Conservation (phyloP, 2,113 vertebrate species). For the Suncus etruscus region DNA sequence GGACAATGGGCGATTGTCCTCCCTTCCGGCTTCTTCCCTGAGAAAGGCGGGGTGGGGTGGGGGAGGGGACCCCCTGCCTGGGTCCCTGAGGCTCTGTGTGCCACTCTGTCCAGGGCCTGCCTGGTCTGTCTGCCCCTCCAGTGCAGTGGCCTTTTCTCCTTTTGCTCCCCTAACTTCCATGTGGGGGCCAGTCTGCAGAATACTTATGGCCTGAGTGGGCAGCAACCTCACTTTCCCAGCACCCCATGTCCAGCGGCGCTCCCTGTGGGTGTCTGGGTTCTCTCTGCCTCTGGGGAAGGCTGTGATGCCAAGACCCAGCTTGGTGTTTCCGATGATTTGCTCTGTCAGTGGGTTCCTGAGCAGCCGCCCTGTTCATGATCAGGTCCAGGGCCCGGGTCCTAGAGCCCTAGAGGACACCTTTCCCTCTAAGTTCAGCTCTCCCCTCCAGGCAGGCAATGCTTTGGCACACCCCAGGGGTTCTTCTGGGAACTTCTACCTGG, state of each 20-base stretch:
- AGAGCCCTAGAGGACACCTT: background rate
- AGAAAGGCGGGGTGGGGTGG: background rate
- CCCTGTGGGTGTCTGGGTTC: background rate
- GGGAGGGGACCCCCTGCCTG: too few relatives aligned
- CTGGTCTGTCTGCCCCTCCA: too few relatives aligned
- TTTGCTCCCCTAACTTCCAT: too few relatives aligned
- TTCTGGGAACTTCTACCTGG: background rate
- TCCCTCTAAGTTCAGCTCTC: background rate
- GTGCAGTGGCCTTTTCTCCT: too few relatives aligned
- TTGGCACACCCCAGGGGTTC: background rate
- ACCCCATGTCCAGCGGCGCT: too few relatives aligned
- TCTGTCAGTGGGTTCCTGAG: too few relatives aligned
- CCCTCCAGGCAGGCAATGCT: slow-evolving; percentile 28
- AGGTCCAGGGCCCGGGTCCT: background rate
- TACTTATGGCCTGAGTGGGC: too few relatives aligned
- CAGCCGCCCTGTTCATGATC: too few relatives aligned
- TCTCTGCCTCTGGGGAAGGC: slow-evolving; percentile 23
- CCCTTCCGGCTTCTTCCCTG: background rate
- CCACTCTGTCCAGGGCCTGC: too few relatives aligned
- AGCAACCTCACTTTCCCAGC: too few relatives aligned
- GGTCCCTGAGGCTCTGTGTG: too few relatives aligned
- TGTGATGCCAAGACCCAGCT: background rate
- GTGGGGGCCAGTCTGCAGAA: too few relatives aligned
- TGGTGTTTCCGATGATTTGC: background rate
- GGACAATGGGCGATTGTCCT: slow-evolving; percentile 50